Conservation (phyloP, 1,140 invertebrate species). For the Drusus annulatus region DNA sequence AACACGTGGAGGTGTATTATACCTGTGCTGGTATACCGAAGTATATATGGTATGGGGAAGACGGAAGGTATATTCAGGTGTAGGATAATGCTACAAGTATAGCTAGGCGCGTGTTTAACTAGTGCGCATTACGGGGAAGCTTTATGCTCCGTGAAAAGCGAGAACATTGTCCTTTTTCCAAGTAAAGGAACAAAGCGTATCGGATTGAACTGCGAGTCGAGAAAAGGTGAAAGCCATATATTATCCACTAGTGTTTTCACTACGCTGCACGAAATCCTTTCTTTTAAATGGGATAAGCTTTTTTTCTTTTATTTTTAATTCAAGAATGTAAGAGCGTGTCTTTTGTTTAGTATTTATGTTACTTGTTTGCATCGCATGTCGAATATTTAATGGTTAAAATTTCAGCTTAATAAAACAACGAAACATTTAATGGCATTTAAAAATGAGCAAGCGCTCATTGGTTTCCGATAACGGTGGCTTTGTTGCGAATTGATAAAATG, state of each 20-base stretch:
- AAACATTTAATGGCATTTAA: too few relatives aligned
- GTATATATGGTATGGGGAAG: too few relatives aligned
- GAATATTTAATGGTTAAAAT: too few relatives aligned
- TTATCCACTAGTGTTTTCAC: conserved; percentile 34
- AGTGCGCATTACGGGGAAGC: conserved; percentile 49
- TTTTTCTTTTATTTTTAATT: neutral
- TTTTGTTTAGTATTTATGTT: too few relatives aligned
- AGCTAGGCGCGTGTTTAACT: conserved; percentile 34
- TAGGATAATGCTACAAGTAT: neutral
- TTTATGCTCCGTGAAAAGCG: conserved; percentile 56
- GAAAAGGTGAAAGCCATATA: conserved; percentile 53
- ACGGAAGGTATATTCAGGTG: too few relatives aligned
- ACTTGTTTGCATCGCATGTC: too few relatives aligned
- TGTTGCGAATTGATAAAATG: too few relatives aligned
- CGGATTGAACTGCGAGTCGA: conserved; percentile 43
- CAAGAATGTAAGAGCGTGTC: neutral
- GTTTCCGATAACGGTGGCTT: too few relatives aligned
- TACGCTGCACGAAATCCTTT: neutral
- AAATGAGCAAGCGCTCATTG: too few relatives aligned
- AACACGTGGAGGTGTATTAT: neutral
- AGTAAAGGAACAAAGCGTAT: conserved; percentile 50
- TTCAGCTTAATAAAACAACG: too few relatives aligned
- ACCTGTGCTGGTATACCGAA: too few relatives aligned
- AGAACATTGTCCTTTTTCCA: conserved; percentile 45
- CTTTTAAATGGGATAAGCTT: neutral